Base-by-base conservation (phyloP, 2,888 invertebrate species). In the Andrena praecox region DNA sequence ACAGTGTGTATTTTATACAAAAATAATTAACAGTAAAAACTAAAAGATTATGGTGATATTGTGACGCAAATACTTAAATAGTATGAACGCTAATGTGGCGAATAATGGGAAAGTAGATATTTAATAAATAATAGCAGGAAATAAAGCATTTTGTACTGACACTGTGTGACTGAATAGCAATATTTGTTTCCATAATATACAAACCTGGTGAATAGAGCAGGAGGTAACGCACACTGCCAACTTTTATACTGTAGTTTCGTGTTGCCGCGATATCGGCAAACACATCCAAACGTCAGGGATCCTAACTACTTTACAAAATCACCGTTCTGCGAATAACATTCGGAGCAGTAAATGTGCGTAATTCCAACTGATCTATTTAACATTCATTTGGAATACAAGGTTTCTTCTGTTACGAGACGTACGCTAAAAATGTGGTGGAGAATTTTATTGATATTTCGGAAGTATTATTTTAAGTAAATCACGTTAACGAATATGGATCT, bases 401-500 rank as follows among this genome's bases (percentile, higher is more conserved):
- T 63, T 20, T 16, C 5, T 16, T 42, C 42, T 42, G 42, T 42
- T 48, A 24, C 10, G 31, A 50, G 31, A 31, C 27, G 12, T 63
- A 8, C 33, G 24, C 59, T 33, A 7, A 73, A 68, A 24, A 29
- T 50, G 24, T 8, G 31, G 31, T 20, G 29, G 24, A 62, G 48
- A 24, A 54, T 72, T 80, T 80, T 48, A 72, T 68, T 31, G 35
- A 31, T 8, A 8, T 24, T 33, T 80, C 48, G 62, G 63, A 69
- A 24, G 71, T 72, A 80, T 80, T 80, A 72, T 72, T 80, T 80
- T 71, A 71, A 71, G 52, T 64, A 54, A 62, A 80, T 20, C 16
- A 8, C 52, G 52, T 60, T 29, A n/a, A 27, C n/a, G 50, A 3
- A 35, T 48, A 8, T 33, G 5, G 33, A 3, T 71, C n/a, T 66